phyloP scores from a whole-genome alignment of 2,113 vertebrate genomes.

The Zosterops lateralis region DNA sequence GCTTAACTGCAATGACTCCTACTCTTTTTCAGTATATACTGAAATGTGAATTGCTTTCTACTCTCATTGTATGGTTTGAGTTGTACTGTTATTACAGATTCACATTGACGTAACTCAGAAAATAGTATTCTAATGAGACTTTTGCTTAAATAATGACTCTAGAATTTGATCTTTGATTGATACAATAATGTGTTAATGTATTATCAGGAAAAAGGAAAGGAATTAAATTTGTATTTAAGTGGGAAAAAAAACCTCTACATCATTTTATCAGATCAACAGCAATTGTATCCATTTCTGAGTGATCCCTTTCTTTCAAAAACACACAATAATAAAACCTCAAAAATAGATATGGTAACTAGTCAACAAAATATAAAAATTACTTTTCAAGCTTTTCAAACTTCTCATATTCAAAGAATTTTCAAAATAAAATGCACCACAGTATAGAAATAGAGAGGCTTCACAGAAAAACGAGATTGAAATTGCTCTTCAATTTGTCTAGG shows the following conservation, averaged over 20 bases:
- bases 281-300: neutral
- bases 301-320: neutral
- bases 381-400: neutral
- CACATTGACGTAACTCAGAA: neutral
- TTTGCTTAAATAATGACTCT: neutral
- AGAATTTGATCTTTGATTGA: neutral
- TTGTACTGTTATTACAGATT: neutral
- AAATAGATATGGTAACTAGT: neutral
- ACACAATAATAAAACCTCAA: neutral
- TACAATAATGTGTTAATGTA: neutral
- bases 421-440: neutral
- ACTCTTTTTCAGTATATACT: neutral
- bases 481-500: neutral
- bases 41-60: neutral
- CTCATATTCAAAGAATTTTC: neutral
- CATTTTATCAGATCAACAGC: neutral
- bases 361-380: neutral
- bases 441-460: neutral
- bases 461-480: neutral
- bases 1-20: neutral
- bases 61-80: neutral
- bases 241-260: fast-evolving
- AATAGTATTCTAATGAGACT: neutral
- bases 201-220: neutral
- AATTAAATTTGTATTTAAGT: neutral